Evolutionary conservation across 2,888 invertebrate genomes (phyloP), one percentile per base, ranked within the genome.

Genomic region (Anagyrus pseudococci): DNA sequence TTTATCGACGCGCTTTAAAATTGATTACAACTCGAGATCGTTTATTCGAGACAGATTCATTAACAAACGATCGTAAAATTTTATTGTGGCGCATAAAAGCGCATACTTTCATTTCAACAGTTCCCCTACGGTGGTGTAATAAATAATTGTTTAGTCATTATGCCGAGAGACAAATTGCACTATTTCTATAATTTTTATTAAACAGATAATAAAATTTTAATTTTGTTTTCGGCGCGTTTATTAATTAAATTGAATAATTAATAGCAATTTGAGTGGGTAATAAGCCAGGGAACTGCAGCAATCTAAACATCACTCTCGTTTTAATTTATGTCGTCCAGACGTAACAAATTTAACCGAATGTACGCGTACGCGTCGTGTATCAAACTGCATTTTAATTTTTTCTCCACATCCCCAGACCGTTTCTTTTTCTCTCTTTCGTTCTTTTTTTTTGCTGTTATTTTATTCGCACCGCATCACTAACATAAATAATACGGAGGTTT

Each of bases 351-450:
- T 20, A 10, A 19, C 19, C n/a, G n/a, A n/a, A 48, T 17, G 20
- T 26, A 15, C 52, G 33, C 48, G 26, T 33, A 26, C 29, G 10
- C 0, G 19, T 19, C 25, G 40, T 20, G 23, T 44, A 55, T 55
- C 46, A 40, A 52, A 52, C 53, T 37, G 52, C 41, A 48, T 58
- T 62, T 62, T 62, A 53, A 62, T 62, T 62, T 57, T 46, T 26
- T 22, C 50, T 4, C 15, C 43, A n/a, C 8, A 19, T 26, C 15
- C 25, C 15, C 22, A 13, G 1, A n/a, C 20, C n/a, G n/a, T n/a
- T n/a, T n/a, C n/a, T n/a, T n/a, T n/a, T n/a, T n/a, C 25, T 47
- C 3, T 17, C 4, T 43, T 40, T 47, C 47, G 20, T 44, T 55
- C 19, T 22, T 37, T 10, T 37, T 49, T 44, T 55, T 60, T 61